Percentiles rank a stretch among this genome's conserved stretches.
These are phyloP conservation scores for Epizoanthus stellaris DNA, from an alignment of 92 coral and sea anemone species.

Conservation along the genomic window DNA sequence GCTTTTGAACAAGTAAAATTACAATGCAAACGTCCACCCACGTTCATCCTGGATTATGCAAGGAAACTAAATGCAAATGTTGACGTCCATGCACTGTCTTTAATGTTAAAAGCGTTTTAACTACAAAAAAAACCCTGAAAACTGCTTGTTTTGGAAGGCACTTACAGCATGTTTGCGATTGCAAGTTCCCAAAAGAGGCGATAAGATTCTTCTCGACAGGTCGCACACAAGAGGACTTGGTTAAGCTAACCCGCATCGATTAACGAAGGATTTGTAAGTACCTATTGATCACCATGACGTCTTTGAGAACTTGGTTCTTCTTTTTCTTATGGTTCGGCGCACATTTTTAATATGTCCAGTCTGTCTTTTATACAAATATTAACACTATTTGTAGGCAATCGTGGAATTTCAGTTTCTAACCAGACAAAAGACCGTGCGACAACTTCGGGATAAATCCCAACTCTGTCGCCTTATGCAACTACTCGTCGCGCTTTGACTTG, in stretches of 20 bases:
- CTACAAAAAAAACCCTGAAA: not conserved
- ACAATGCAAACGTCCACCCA: slow-evolving; percentile 8
- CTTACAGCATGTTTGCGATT: not conserved
- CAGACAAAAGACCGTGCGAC: no score
- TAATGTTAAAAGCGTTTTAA: slow-evolving; percentile 11
- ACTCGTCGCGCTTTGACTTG: no score
- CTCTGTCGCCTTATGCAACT: no score
- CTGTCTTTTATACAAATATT: not conserved
- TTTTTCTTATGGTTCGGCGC: not conserved
- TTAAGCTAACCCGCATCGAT: no score
- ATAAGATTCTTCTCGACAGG: no score
- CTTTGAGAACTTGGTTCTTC: no score
- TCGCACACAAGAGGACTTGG: no score
- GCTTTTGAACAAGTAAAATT: not conserved
- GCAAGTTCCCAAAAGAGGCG: no score
- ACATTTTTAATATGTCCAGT: not conserved
- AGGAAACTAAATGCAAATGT: slow-evolving; percentile 30
- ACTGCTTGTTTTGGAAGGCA: not conserved
- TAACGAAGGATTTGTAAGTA: no score
- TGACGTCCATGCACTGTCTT: not conserved
- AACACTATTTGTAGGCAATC: not conserved
- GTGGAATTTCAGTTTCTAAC: no score
- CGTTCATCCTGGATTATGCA: not conserved
- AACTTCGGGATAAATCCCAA: no score
- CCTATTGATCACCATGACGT: no score